Percentiles rank a stretch among this genome's conserved stretches.
phyloP scores from a whole-genome alignment of 2,888 invertebrate species.

The Drymonia ruficornis region DNA sequence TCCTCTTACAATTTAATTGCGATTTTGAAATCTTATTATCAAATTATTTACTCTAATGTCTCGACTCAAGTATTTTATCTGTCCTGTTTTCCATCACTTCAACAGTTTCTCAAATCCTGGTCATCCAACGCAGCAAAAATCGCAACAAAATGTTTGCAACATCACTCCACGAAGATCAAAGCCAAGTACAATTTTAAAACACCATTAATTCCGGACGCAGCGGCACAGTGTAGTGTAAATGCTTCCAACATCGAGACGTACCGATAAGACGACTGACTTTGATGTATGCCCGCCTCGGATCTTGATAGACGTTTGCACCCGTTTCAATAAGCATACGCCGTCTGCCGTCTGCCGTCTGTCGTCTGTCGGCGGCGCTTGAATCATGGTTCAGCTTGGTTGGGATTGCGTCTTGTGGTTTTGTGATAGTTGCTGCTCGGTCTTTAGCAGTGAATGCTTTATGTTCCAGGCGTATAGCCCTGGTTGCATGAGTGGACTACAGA shows the following conservation, averaged over 20 bases:
- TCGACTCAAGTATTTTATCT: no score
- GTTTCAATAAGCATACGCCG: slow-evolving; percentile 51
- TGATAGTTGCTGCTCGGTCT: neutral
- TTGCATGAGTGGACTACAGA: no score
- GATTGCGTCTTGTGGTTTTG: slow-evolving; percentile 4
- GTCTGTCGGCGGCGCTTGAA: slow-evolving; percentile 7
- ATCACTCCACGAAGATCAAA: slow-evolving; percentile 28
- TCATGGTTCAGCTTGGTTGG: slow-evolving; percentile 1
- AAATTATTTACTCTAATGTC: no score
- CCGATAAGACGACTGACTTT: slow-evolving; percentile 66
- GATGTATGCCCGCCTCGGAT: slow-evolving; percentile 62
- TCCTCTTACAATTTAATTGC: neutral
- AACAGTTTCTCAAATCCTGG: neutral
- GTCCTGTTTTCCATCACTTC: neutral
- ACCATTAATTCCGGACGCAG: slow-evolving; percentile 8
- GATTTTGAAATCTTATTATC: no score
- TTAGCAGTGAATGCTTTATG: neutral
- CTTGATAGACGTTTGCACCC: slow-evolving; percentile 64
- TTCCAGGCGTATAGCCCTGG: neutral
- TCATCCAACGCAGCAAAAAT: neutral
- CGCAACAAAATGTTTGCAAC: neutral
- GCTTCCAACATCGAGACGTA: slow-evolving; percentile 41
- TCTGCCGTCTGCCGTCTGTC: slow-evolving; percentile 36
- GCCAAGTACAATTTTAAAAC: slow-evolving; percentile 25
- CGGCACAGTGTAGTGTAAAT: slow-evolving; percentile 52